Percentiles rank a stretch among this genome's conserved stretches.
phyloP scores from a whole-genome alignment of 2,797 vertebrate genomes.

The Myioborus miniatus region DNA sequence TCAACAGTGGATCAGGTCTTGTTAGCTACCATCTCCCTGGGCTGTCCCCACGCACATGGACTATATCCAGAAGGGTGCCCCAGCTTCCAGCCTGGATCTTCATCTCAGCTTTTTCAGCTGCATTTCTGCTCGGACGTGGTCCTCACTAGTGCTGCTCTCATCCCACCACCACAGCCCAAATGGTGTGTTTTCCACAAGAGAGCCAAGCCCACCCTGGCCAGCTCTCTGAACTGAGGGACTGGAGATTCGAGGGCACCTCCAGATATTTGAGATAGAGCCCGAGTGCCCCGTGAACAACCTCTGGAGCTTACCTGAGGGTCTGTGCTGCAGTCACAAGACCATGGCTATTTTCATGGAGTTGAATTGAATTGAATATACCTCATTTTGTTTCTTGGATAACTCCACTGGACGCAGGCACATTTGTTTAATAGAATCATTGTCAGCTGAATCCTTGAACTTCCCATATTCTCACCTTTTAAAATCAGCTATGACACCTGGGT shows the following conservation, averaged over 20 bases:
- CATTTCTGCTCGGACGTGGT: neutral
- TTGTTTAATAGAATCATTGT: neutral
- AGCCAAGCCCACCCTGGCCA: neutral
- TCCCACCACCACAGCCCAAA: neutral
- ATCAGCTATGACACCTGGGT: neutral
- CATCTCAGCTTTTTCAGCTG: neutral
- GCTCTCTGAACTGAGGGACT: neutral
- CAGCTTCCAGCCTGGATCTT: neutral
- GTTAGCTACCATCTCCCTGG: fast-evolving
- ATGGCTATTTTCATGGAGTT: neutral
- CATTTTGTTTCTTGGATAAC: neutral
- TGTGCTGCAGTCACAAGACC: neutral
- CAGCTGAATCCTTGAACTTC: neutral
- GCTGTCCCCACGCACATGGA: neutral
- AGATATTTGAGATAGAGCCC: neutral
- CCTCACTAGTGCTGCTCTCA: neutral
- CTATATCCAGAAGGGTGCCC: neutral
- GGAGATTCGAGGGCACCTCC: neutral
- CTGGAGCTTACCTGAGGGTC: neutral
- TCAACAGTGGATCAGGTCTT: neutral
- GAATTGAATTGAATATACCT: neutral
- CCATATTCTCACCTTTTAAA: neutral
- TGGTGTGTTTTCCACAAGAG: neutral
- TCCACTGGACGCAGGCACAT: neutral
- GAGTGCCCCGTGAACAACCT: fast-evolving